Base-by-base conservation (phyloP, 2,113 vertebrate genomes). In the Pseudolaguvia tuberculata region DNA sequence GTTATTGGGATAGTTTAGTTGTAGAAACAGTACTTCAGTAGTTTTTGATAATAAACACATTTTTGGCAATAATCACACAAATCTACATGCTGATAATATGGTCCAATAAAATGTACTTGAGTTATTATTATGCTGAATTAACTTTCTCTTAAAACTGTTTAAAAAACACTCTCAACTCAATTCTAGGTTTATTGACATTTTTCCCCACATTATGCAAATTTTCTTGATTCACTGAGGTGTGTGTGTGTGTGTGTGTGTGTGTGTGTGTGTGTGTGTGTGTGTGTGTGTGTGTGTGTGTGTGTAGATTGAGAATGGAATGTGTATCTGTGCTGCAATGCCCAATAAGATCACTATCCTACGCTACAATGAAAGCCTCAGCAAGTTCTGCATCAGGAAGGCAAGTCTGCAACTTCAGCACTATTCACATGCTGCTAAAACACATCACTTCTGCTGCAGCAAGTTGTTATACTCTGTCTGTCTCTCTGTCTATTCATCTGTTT, bases 371-470 rank as follows among this genome's bases (percentile, higher is more conserved):
- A 93, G 91, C 86, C 92, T 99, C 81, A 93, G 93, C 91, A 98
- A 96, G 85, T 99, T 96, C 88, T 97, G 95, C 88, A 98, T 99
- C 86, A 91, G 96, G 86, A 98, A 99, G 90, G 96, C 95, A 80
- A 87, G 91, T 68, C 51, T 8, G 39, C 47, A 15, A 23, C 52
- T 3, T 50, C 63, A 50, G 63, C 63, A 50, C 63, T 48, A 50
- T 27, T 67, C 63, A 50, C 63, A 67, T 20, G 45, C 45, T 5
- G 9, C 23, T 50, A 50, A 14, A 67, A 27, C 63, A 25, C 45
- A 67, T 29, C 23, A 20, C 63, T 27, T 20, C 63, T 0, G 27
- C 45, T 12, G 47, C 63, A 27, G 23, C 63, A 18, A 6, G 42
- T 12, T 20, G 9, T 67, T 50, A 18, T 25, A 20, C 17, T 20